phyloP scores from a whole-genome alignment of 2,113 vertebrate species.

The Oryzias woworae region DNA sequence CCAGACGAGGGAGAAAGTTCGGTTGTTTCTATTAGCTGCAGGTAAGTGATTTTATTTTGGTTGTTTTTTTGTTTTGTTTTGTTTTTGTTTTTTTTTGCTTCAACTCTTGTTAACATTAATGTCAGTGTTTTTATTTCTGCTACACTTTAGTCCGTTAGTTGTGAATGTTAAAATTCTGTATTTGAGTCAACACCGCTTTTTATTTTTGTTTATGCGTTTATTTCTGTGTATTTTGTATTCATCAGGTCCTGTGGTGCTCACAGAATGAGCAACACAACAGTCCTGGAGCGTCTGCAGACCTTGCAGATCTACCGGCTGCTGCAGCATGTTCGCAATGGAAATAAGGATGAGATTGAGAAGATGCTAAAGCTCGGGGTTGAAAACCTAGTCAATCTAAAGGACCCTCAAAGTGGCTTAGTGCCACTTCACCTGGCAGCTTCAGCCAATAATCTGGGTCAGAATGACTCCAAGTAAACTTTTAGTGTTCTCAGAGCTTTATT shows the following conservation, averaged over 20 bases:
- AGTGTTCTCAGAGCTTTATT: no score
- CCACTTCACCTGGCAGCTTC: conserved; percentile 83
- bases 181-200: background rate
- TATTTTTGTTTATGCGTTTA: background rate
- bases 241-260: background rate
- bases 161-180: no score
- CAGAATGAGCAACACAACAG: conserved; percentile 51
- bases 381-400: conserved; percentile 86
- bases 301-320: conserved; percentile 90
- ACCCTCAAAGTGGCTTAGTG: conserved; percentile 80
- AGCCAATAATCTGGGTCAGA: conserved; percentile 77
- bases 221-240: background rate
- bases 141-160: no score
- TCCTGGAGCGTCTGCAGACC: conserved; percentile 78
- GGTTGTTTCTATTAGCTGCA: no score
- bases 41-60: no score
- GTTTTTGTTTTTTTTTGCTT: no score
- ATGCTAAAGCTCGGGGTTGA: conserved; percentile 79
- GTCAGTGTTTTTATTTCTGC: no score
- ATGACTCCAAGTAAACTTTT: no score
- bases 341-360: conserved; percentile 84
- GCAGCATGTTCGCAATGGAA: conserved; percentile 80
- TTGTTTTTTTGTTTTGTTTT: no score
- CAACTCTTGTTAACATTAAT: no score
- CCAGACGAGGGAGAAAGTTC: no score